These are phyloP conservation scores for Tursiops truncatus DNA, from an alignment of 2,113 vertebrate genomes.

Conservation along the genomic window DNA sequence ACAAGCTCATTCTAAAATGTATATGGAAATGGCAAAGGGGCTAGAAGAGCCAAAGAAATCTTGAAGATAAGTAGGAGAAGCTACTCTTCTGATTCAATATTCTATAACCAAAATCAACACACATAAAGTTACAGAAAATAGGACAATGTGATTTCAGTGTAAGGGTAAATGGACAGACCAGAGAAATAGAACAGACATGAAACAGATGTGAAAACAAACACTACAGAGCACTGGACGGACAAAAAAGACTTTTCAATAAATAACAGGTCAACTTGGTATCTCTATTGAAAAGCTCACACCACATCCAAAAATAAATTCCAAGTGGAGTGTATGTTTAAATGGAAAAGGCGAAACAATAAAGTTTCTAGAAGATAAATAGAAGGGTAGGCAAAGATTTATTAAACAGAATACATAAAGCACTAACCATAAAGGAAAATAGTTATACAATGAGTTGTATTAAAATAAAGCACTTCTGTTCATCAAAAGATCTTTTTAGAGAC, in stretches of 20 bases:
- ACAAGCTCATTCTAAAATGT: neutral
- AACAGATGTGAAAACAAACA: neutral
- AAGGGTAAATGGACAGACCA: neutral
- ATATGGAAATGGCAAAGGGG: neutral
- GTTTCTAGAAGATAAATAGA: conserved; percentile 3
- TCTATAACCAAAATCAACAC: neutral
- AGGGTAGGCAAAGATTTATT: neutral
- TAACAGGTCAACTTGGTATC: neutral
- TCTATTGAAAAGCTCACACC: neutral
- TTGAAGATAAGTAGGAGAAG: neutral
- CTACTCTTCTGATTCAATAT: neutral
- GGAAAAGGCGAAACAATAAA: neutral
- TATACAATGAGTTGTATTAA: neutral
- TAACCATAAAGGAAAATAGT: neutral
- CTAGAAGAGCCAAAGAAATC: neutral
- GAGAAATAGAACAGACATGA: neutral
- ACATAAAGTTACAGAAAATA: conserved; percentile 6
- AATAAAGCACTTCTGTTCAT: neutral
- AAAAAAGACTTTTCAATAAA: neutral
- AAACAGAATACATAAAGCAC: neutral
- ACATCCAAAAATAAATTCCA: conserved; percentile 1
- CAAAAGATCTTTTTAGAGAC: neutral
- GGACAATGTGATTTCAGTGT: neutral
- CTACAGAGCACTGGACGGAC: neutral
- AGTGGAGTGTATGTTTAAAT: neutral